Evolutionary conservation across 2,113 vertebrate genomes (phyloP), one percentile per base, ranked within the genome.

Genomic region (Electrona antarctica): DNA sequence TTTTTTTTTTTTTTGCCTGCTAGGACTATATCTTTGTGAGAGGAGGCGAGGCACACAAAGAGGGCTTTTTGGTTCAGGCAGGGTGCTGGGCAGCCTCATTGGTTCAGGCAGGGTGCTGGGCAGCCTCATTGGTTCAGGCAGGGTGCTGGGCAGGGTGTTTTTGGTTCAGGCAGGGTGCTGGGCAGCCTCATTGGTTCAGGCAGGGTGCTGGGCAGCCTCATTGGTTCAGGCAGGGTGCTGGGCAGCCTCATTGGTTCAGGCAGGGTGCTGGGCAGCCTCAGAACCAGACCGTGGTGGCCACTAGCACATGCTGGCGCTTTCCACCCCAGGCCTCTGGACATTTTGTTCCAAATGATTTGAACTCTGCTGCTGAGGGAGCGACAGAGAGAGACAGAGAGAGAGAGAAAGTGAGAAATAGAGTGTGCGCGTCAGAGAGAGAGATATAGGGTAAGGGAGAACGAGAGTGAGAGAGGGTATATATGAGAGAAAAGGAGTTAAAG

Each of bases 331-430:
- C 78, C 88, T 89, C 81, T 89, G 90, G 87, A 94, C 93, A 92
- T 90, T 92, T 92, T 95, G 93, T 95, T 94, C 94, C 92, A 88
- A 89, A 73, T 46, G 69, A 89, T 90, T 81, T 89, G 88, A 91
- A 89, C 89, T 84, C 80, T 74, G 68, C 64, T 41, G 86, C 87
- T 76, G 73, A 70, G 0, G 76, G 73, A 68, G 76, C 15, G 55
- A 72, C n/a, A 67, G 41, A 13, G 15, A 29, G 28, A 65, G 55
- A 72, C n/a, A 67, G 41, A 13, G 15, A 29, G 28, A 65, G 21
- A 75, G 51, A 60, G 67, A 73, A 71, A 78, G 54, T 14, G 8
- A 15, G 50, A 6, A 2, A 54, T 28, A 60, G 8, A 21, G 50
- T 28, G 10, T 21, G 45, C 12, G 52, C 64, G 11, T 57, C 8